phyloP scores from a whole-genome alignment of 1,140 invertebrate species.

The Drosophila tsacasi region DNA sequence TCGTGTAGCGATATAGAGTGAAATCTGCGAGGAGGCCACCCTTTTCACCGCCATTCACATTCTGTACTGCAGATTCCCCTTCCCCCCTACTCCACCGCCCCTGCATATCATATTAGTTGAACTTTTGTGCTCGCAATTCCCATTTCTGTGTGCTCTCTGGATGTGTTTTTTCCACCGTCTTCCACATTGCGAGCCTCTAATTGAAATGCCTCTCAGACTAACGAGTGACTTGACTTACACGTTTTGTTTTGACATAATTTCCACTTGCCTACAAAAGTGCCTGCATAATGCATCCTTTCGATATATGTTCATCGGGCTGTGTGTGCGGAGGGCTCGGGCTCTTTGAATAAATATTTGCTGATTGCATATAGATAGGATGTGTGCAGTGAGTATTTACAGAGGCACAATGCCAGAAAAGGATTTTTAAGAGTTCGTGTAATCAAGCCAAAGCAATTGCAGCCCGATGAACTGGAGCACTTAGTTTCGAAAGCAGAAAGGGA shows the following conservation, averaged over 20 bases:
- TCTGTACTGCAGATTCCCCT: conserved; percentile 15
- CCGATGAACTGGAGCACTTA: conserved; percentile 7
- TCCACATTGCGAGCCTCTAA: conserved; percentile 52
- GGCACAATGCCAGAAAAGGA: conserved; percentile 17
- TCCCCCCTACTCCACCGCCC: background rate
- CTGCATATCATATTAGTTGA: conserved; percentile 74
- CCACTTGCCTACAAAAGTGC: conserved; percentile 66
- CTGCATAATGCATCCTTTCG: conserved; percentile 63
- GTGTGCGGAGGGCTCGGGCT: conserved; percentile 2
- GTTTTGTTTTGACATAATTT: conserved; percentile 81
- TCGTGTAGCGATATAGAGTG: conserved; percentile 58
- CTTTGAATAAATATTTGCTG: conserved; percentile 68
- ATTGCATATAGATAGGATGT: conserved; percentile 80
- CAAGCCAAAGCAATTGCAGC: conserved; percentile 21
- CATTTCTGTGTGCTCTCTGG: conserved; percentile 31
- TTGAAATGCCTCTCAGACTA: conserved; percentile 62
- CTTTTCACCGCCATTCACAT: conserved; percentile 4
- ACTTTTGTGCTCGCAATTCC: conserved; percentile 52
- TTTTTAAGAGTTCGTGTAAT: conserved; percentile 21
- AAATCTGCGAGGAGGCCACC: conserved; percentile 30
- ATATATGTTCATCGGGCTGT: background rate
- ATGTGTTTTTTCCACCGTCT: conserved; percentile 12
- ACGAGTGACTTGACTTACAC: conserved; percentile 65
- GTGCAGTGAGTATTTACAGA: conserved; percentile 60
- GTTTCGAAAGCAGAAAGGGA: background rate